Base-by-base conservation (phyloP, 2,888 invertebrate genomes). In the Rhogogaster chlorosoma region DNA sequence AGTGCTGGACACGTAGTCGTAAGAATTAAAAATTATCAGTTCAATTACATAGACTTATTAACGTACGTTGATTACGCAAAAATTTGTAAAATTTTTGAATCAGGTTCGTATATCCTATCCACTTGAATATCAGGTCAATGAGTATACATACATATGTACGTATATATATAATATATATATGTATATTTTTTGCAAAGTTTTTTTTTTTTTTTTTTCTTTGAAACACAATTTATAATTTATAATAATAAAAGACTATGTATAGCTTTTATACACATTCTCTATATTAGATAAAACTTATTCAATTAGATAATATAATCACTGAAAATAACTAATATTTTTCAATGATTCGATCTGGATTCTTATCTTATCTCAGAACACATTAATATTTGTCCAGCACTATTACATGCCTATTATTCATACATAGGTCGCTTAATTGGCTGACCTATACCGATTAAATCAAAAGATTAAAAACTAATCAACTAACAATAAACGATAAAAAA, bases 401-500 rank as follows among this genome's bases (percentile, higher is more conserved):
- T 77, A 77, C 53, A 77, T 77, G 77, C 45, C 77, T 77, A 53
- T 49, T 77, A 77, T 80, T 61, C 38, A 80, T 57, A 57, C 38
- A 22, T 61, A 61, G 61, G 61, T 80, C 57, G 80, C 22, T 80
- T 1, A 61, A 61, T 80, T 57, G n/a, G 38, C 38, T 38, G 80
- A 80, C 61, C 80, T 61, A 15, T 80, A 61, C 77, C 57, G 64
- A 38, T 57, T 38, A 71, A 86, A 82, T 85, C 9, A 82, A 86
- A 82, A 64, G 45, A 86, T 57, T 84, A 86, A 86, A 64, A 83
- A 86, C 83, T 86, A 86, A 83, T 86, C 82, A 32, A 78, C 86
- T 86, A 86, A 75, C 70, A 83, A 86, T 75, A 85, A 84, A 83
- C 84, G 70, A 86, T 83, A 83, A 49, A 18, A 38, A 38, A 49